These are phyloP conservation scores for Drosophila nr. perissopoda DNA, from an alignment of 2,888 invertebrate genomes.

Conservation along the genomic window DNA sequence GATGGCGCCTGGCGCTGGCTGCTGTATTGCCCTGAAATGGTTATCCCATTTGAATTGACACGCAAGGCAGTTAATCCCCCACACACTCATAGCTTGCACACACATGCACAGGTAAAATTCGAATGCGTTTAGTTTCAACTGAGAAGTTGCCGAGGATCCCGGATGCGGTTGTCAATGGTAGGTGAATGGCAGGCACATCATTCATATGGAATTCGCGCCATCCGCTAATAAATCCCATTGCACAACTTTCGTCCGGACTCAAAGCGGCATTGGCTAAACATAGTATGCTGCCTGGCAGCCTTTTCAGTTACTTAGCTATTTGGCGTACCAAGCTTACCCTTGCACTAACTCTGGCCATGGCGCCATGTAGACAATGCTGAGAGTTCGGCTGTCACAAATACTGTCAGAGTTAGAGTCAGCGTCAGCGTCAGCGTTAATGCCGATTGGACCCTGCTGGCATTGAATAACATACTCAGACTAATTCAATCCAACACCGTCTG, in stretches of 20 bases:
- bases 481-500: constrained; percentile 68
- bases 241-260: constrained; percentile 39
- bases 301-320: constrained; percentile 46
- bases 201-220: constrained; percentile 66
- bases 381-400: neutral
- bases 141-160: constrained; percentile 18
- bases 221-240: constrained; percentile 75
- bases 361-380: neutral
- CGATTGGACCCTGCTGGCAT: constrained; percentile 39
- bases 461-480: constrained; percentile 78
- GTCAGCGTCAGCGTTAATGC: constrained; percentile 2
- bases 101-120: neutral
- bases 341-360: constrained; percentile 6
- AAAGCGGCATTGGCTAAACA: constrained; percentile 24
- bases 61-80: constrained; percentile 46
- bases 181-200: constrained; percentile 39
- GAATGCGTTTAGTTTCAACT: constrained; percentile 45
- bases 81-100: neutral
- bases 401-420: neutral
- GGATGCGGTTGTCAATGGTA: constrained; percentile 12
- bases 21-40: constrained; percentile 8
- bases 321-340: constrained; percentile 42
- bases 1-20: constrained; percentile 9
- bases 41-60: constrained; percentile 60
- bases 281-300: constrained; percentile 35